Base-by-base conservation (phyloP, 2,113 vertebrate genomes). In the Calyptommatus sinebrachiatus region DNA sequence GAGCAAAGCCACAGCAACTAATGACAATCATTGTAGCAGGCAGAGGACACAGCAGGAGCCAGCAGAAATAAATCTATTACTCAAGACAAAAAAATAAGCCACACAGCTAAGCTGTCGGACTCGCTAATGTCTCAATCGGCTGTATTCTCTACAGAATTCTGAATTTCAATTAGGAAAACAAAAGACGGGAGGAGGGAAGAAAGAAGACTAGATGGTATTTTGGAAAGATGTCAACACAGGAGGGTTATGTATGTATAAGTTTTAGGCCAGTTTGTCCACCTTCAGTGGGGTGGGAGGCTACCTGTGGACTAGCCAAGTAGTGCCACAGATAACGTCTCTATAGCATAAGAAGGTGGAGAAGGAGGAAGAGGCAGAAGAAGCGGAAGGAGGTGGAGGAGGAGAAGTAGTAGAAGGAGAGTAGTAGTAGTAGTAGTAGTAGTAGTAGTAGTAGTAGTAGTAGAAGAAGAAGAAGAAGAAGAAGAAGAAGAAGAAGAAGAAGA, bases 111-210 rank as follows among this genome's bases (percentile, higher is more conserved):
- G 70, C 77, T 83, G 84, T 81, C 71, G 28, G 78, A 86, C 75
- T 80, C 79, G 21, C 53, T 88, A 77, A 77, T 1, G 9, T 86
- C 77, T 89, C 85, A 84, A 29, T 73, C 66, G 80, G 48, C 45
- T 71, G 70, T 65, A 82, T 76, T 20, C 63, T 31, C 82, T 79
- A 61, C 73, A 81, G 73, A 88, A 82, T 76, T 88, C 67, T 16
- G 1, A 77, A 73, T 87, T 88, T 90, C 73, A 87, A 82, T 90
- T 88, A 88, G 88, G 46, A 29, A 28, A 9, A 80, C 71, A 46
- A 1, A 0, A 68, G 16, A 78, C 72, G n/a, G 76, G 16, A 31
- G 21, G 2, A 29, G 7, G 63, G 29, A 26, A 31, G 7, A 61
- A 16, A 29, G n/a, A 16, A 28, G 53, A 61, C 67, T 6, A 62